Evolutionary conservation across 2,888 invertebrate genomes (phyloP).

Genomic region (Argyresthia albistria): DNA sequence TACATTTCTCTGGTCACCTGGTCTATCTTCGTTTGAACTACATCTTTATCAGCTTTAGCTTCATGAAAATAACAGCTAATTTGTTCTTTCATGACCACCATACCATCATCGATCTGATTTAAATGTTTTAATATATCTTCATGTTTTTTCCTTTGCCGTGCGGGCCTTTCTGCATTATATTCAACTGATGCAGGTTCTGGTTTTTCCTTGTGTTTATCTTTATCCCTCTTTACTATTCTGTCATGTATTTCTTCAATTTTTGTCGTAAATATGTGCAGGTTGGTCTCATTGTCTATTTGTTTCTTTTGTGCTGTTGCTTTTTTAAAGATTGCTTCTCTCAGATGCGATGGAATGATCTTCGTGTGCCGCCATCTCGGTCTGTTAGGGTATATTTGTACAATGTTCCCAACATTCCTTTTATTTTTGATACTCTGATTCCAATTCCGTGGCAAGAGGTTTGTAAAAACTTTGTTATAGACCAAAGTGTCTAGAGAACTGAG

Average conservation of each 20-base stretch:
- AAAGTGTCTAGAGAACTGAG: constrained; percentile 63
- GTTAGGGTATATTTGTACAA: constrained; percentile 47
- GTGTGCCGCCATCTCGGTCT: constrained; percentile 41
- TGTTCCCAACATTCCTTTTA: constrained; percentile 39
- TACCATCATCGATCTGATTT: constrained; percentile 36
- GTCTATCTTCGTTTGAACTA: constrained; percentile 47
- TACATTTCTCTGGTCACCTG: constrained; percentile 48
- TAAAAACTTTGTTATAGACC: constrained; percentile 55
- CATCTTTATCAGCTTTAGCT: constrained; percentile 30
- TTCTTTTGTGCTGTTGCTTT: constrained; percentile 51
- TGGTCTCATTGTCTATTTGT: constrained; percentile 42
- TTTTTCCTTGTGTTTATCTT: constrained; percentile 7
- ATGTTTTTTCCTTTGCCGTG: constrained; percentile 15
- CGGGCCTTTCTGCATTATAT: constrained; percentile 9
- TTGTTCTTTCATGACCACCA: constrained; percentile 35
- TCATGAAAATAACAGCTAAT: constrained; percentile 28
- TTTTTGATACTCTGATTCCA: constrained; percentile 40
- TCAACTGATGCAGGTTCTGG: background rate
- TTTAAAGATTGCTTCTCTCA: constrained; percentile 52
- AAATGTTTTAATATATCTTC: constrained; percentile 42
- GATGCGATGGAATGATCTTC: constrained; percentile 38
- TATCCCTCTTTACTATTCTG: constrained; percentile 27
- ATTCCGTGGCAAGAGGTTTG: constrained; percentile 37
- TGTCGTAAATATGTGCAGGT: constrained; percentile 32
- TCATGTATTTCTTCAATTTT: constrained; percentile 50